A percentile compares a stretch with the other conserved stretches of the same genome.
phyloP scores from a whole-genome alignment of 1,140 invertebrate genomes.

The Adoxophyes honmai region DNA sequence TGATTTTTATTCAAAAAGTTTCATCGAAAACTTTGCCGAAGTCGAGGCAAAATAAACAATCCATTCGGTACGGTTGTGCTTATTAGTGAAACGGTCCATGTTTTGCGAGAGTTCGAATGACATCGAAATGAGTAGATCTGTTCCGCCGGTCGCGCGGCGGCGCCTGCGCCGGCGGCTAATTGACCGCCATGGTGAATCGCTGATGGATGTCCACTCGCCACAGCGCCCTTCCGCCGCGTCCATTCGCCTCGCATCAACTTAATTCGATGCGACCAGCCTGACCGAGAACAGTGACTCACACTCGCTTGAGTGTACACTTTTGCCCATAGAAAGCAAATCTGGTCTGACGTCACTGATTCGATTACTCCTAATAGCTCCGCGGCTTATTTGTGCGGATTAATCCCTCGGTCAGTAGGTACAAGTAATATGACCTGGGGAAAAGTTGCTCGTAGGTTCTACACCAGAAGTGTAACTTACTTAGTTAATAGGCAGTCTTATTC shows the following conservation, averaged over 20 bases:
- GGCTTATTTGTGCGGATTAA: slow-evolving; percentile 5
- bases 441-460: too few species aligned
- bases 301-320: slow-evolving; percentile 8
- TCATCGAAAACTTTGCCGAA: not conserved
- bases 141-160: slow-evolving; percentile 23
- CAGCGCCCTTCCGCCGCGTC: slow-evolving; percentile 23
- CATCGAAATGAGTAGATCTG: slow-evolving; percentile 20
- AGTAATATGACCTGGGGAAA: too few species aligned
- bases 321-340: slow-evolving; percentile 14
- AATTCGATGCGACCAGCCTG: slow-evolving; percentile 32
- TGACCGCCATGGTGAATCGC: slow-evolving; percentile 52
- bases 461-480: too few species aligned
- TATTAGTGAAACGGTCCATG: slow-evolving; percentile 15
- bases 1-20: not conserved
- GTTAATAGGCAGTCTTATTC: too few species aligned
- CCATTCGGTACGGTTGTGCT: not conserved
- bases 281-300: slow-evolving; percentile 23
- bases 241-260: slow-evolving; percentile 47
- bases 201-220: slow-evolving; percentile 49
- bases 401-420: not conserved
- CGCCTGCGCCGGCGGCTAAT: slow-evolving; percentile 40
- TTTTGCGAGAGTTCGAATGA: slow-evolving; percentile 24
- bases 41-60: not conserved
- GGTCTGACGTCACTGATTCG: slow-evolving; percentile 29
- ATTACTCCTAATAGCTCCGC: not conserved